These are phyloP conservation scores for Melitaea cinxia DNA, from an alignment of 1,140 invertebrate genomes.

Conservation along the genomic window DNA sequence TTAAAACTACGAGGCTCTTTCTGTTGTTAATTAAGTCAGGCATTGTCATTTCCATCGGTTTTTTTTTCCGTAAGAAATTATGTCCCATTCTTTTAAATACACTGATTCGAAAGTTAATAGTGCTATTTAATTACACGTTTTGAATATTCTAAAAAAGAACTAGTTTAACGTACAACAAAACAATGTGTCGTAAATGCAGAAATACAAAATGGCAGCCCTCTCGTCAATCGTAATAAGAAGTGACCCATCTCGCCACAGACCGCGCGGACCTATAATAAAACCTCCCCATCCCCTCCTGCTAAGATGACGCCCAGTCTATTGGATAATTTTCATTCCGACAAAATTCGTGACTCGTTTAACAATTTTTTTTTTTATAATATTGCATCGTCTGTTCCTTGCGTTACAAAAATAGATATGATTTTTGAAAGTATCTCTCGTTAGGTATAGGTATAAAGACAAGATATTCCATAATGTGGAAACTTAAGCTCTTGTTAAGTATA, in stretches of 20 bases:
- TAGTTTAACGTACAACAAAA: too few species aligned
- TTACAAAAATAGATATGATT: not conserved
- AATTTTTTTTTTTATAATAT: constrained; percentile 61
- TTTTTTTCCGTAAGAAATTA: too few species aligned
- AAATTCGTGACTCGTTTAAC: constrained; percentile 72
- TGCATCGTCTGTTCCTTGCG: constrained; percentile 7
- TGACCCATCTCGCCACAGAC: constrained; percentile 54
- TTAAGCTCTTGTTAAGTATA: too few species aligned
- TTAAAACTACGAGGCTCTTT: too few species aligned
- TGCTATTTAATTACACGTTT: too few species aligned
- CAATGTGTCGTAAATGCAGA: not conserved
- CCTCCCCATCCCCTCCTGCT: constrained; percentile 51
- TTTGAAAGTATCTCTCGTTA: not conserved
- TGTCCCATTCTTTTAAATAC: too few species aligned
- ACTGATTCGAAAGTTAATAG: too few species aligned
- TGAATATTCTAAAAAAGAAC: too few species aligned
- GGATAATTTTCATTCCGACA: constrained; percentile 70
- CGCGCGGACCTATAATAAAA: constrained; percentile 66
- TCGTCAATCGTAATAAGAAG: constrained; percentile 65
- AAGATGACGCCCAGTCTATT: constrained; percentile 71
- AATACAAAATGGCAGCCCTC: constrained; percentile 63
- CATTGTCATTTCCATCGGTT: too few species aligned
- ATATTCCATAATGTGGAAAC: too few species aligned
- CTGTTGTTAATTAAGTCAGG: too few species aligned
- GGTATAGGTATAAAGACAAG: too few species aligned